Base-by-base conservation (phyloP, 1,140 invertebrate genomes). In the Drosophila jambulina region DNA sequence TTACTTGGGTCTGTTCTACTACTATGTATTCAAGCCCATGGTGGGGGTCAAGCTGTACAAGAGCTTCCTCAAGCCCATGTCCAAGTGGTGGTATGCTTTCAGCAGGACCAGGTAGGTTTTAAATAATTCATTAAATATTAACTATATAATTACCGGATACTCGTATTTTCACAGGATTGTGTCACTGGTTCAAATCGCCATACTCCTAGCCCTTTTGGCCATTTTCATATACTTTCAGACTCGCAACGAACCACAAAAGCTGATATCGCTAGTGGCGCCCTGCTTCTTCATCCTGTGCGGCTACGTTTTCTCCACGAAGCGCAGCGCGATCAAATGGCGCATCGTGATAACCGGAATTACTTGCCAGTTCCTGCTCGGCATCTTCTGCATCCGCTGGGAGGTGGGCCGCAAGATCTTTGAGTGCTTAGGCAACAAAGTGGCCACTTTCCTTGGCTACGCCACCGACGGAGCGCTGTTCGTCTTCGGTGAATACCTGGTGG, bases 281-380 rank as follows among this genome's bases (percentile, higher is more conserved):
- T 56, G 94, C n/a, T 82, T 94, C 10, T 93, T 96, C 15, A 76
- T 95, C 17, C 25, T 86, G 4, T 80, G 93, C 9, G 94, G 94
- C 32, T 94, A 93, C 88, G 42, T 95, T 21, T 94, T 95, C 82
- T 95, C 95, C 32, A 94, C 95, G 67, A 91, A 96, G 80, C 95
- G 95, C 10, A 84, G 91, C 34, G 91, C 93, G 94, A 94, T 97
- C 3, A 93, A 94, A 42, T 98, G 97, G 97, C 94, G 95, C 21
- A 95, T 95, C 2, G 96, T 99, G 0, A 82, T 96, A 17, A 96
- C 95, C 90, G 98, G 98, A 0, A 91, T 99, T 4, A 93, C 95
- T 0, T 92, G 99, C 10, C 98, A 99, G 94, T 97, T 99, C 83
- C 49, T 95, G 2, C 95, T 99, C 67, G 98, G 97, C 0, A 78